phyloP scores from a whole-genome alignment of 2,113 vertebrate genomes.

The Urocynchramus pylzowi region DNA sequence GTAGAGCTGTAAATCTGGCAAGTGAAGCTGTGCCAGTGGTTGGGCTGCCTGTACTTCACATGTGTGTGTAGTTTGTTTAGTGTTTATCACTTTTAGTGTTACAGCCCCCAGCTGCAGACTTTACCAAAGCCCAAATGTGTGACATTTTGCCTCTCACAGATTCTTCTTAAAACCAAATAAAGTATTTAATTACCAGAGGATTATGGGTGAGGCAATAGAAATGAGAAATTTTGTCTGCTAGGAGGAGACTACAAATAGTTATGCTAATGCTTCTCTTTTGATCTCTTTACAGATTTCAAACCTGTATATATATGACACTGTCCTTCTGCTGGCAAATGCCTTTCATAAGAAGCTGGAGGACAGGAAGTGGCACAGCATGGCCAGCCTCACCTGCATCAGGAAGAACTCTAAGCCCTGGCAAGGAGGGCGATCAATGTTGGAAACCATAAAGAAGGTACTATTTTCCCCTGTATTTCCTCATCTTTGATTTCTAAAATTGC shows the following conservation, averaged over 20 bases:
- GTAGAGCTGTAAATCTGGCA: neutral
- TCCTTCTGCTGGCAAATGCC: constrained; percentile 92
- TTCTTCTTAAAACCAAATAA: neutral
- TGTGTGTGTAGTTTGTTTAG: neutral
- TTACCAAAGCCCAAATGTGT: neutral
- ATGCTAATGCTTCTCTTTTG: neutral
- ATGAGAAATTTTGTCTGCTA: neutral
- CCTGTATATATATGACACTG: constrained; percentile 94
- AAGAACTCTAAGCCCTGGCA: constrained; percentile 98
- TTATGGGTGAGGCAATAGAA: neutral
- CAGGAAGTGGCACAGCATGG: constrained; percentile 99
- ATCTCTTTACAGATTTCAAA: constrained; percentile 87
- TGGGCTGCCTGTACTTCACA: neutral
- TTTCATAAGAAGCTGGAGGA: constrained; percentile 98
- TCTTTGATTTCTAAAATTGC: neutral
- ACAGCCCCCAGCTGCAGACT: neutral
- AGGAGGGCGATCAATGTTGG: constrained; percentile 95
- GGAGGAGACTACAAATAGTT: neutral
- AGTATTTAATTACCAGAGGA: neutral
- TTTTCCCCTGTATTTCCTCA: neutral
- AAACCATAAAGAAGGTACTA: constrained; percentile 97
- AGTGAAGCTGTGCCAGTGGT: neutral
- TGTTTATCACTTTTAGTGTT: neutral
- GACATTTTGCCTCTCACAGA: neutral
- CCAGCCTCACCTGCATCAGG: constrained; percentile 95